Evolutionary conservation across 2,888 invertebrate species (phyloP), one percentile per base, ranked within the genome.

Genomic region (Cylindroiulus punctatus): DNA sequence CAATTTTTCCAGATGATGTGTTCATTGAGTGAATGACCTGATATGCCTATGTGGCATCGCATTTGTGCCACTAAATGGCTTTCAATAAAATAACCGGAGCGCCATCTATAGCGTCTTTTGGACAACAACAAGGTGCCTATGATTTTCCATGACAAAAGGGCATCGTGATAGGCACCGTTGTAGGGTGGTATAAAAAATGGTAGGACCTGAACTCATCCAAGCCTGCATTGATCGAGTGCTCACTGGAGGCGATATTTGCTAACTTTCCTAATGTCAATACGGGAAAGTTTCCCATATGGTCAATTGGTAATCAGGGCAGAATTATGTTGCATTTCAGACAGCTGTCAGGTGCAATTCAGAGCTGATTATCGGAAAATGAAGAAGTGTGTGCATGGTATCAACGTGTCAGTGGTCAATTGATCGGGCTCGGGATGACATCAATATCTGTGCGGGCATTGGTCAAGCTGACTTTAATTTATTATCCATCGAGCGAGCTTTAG

Each of bases 341-440:
- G 57, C 57, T 65, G 57, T 65, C 57, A 65, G 57, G 57, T 65
- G 57, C 57, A 65, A 65, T 65, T 65, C 57, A 22, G 57, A 65
- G 57, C 57, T 65, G 57, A 65, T 65, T 65, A 65, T 65, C 57
- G 57, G 57, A 65, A 65, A 65, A 65, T 65, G 57, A 65, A 65
- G 57, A 65, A 65, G 57, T 65, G 57, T 65, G 57, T 65, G 57
- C 57, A 65, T 65, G 57, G 57, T 65, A 65, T 65, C 57, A 65
- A 65, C 26, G 57, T 65, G 57, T 65, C 57, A 65, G 22, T 65
- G 57, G 57, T 65, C 57, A 65, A 65, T 65, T 65, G 57, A 65
- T 65, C 57, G n/a, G n/a, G 57, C 22, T 22, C 22, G 57, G 57
- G 22, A 65, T 65, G 57, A 65, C 57, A 65, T 65, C 57, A 2